phyloP scores from a whole-genome alignment of 2,797 vertebrate species.

The Linurgus olivaceus region DNA sequence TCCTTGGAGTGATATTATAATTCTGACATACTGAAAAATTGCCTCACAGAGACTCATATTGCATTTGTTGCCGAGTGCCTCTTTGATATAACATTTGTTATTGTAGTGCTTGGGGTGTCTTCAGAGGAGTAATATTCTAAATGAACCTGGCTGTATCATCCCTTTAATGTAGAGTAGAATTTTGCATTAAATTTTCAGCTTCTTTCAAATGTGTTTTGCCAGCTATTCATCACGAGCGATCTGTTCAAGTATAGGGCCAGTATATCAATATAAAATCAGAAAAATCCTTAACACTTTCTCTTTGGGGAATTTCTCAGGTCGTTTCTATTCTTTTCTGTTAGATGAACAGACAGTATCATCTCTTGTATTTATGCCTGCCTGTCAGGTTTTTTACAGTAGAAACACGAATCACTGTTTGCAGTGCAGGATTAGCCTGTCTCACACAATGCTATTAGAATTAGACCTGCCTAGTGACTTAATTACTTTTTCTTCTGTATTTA shows the following conservation, averaged over 20 bases:
- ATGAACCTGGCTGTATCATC: slow-evolving; percentile 50
- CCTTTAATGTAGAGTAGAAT: neutral
- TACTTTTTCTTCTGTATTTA: slow-evolving; percentile 16
- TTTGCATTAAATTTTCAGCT: slow-evolving; percentile 13
- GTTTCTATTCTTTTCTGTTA: neutral
- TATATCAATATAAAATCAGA: slow-evolving; percentile 12
- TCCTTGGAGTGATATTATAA: slow-evolving; percentile 47
- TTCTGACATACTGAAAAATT: slow-evolving; percentile 66
- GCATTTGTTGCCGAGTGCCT: slow-evolving; percentile 31
- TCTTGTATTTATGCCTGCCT: slow-evolving; percentile 6
- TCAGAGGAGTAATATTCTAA: slow-evolving; percentile 60
- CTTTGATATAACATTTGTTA: slow-evolving; percentile 53
- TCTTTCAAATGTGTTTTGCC: neutral
- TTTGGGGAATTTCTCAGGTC: neutral
- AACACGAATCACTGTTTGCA: neutral
- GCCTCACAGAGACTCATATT: slow-evolving; percentile 31
- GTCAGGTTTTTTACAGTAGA: slow-evolving; percentile 2
- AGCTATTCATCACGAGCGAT: neutral
- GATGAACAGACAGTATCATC: neutral
- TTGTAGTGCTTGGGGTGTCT: slow-evolving; percentile 23
- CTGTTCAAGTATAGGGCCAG: neutral
- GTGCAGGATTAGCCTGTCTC: slow-evolving; percentile 35
- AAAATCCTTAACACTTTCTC: neutral
- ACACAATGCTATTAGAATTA: neutral
- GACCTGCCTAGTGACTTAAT: neutral